Evolutionary conservation across 2,113 vertebrate genomes (phyloP), one percentile per base, ranked within the genome.

Genomic region (Otolemur garnettii): DNA sequence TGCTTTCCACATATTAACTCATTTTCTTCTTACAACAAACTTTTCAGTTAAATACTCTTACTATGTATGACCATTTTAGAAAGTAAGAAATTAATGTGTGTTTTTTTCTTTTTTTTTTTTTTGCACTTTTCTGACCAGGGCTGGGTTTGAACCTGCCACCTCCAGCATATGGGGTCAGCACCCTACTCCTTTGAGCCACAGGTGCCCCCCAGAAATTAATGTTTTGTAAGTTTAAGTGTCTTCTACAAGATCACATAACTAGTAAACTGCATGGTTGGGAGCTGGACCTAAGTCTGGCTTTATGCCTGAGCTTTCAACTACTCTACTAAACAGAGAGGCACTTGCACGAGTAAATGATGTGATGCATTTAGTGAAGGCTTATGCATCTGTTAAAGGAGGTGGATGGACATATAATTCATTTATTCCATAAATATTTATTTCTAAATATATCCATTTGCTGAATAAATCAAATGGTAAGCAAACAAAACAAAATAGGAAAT

Each of bases 391-490:
- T 84, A 79, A 80, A 75, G 5, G 78, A 42, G 33, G 69, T 9
- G n/a, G 33, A 45, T 35, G 13, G 72, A 94, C n/a, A 92, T 50
- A 66, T 24, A 57, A 64, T 86, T 84, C n/a, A 38, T 50, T 74
- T n/a, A 68, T 66, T 60, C 50, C 60, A 2, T 26, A 74, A 68
- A 59, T 75, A 84, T 45, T 79, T 85, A n/a, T 78, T 86, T 38
- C 33, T 55, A 50, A 66, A 80, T 74, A 72, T 24, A 66, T 72
- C 45, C 28, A 75, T 53, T 75, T 92, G 11, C 26, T 93, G 68
- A 89, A 35, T 86, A 50, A 92, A 84, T 84, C 85, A 92, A 90
- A 74, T 72, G 13, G 45, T 66, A 92, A 79, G 19, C 64, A 50
- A 78, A 90, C 21, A 79, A 72, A 83, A 35, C 4, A 6, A 15